Percentiles rank a stretch among this genome's conserved stretches.
These are phyloP conservation scores for Chroicocephalus ridibundus DNA, from an alignment of 2,113 vertebrate genomes.

Conservation along the genomic window DNA sequence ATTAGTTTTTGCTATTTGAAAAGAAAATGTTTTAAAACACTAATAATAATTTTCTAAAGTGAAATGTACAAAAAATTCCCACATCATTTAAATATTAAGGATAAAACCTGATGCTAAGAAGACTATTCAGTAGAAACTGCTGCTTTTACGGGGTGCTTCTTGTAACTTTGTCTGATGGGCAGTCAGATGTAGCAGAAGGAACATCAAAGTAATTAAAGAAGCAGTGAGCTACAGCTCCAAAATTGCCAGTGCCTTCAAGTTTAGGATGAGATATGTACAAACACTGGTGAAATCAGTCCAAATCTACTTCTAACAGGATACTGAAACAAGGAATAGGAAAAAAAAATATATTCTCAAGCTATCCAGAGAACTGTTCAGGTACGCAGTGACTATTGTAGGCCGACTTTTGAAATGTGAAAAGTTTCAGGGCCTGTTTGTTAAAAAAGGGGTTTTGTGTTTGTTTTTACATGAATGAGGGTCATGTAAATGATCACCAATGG, in stretches of 20 bases:
- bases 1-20: neutral
- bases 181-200: neutral
- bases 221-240: neutral
- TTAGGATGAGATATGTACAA: neutral
- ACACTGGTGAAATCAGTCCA: neutral
- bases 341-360: neutral
- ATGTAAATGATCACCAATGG: neutral
- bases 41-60: neutral
- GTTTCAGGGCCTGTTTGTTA: neutral
- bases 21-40: neutral
- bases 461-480: neutral
- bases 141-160: neutral
- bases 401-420: neutral
- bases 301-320: neutral
- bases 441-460: neutral
- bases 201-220: neutral
- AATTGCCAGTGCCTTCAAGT: slow-evolving; percentile 6
- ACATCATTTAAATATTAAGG: neutral
- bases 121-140: neutral
- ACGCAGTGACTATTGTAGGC: neutral
- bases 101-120: neutral
- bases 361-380: neutral
- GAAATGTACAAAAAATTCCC: neutral
- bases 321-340: neutral
- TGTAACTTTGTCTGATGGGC: neutral